Evolutionary conservation across 2,113 vertebrate genomes (phyloP).

Genomic region (Cnemophilus loriae): DNA sequence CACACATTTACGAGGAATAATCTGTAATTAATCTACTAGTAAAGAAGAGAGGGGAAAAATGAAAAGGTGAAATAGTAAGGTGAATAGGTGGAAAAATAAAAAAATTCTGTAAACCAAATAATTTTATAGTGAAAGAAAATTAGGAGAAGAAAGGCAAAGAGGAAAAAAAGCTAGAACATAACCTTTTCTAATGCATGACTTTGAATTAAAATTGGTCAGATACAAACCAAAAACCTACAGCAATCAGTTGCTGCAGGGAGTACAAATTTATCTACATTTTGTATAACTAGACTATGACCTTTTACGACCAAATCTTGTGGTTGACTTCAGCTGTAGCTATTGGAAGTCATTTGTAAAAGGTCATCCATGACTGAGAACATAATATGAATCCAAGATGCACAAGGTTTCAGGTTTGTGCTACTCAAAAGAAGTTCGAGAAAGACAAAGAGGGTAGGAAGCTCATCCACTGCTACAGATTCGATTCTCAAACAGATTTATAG

Average conservation of each 20-base stretch:
- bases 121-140: not conserved
- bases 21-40: not conserved
- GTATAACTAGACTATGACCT: conserved; percentile 65
- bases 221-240: conserved; percentile 20
- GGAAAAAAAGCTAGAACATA: conserved; percentile 22
- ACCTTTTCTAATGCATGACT: conserved; percentile 41
- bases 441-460: not conserved
- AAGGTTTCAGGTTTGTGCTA: not conserved
- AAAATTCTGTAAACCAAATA: not conserved
- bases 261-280: conserved; percentile 59
- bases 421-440: not conserved
- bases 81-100: not conserved
- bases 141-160: not conserved
- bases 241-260: conserved; percentile 37
- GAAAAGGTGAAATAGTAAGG: not conserved
- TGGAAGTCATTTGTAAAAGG: conserved; percentile 75
- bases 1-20: not conserved
- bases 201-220: conserved; percentile 58
- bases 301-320: conserved; percentile 56
- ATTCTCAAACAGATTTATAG: not conserved
- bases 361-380: conserved; percentile 52
- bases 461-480: not conserved
- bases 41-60: not conserved
- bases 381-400: conserved; percentile 31
- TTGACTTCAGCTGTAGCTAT: conserved; percentile 62